phyloP scores from a whole-genome alignment of 2,888 invertebrate genomes.

The Hermaeophaga mercurialis region DNA sequence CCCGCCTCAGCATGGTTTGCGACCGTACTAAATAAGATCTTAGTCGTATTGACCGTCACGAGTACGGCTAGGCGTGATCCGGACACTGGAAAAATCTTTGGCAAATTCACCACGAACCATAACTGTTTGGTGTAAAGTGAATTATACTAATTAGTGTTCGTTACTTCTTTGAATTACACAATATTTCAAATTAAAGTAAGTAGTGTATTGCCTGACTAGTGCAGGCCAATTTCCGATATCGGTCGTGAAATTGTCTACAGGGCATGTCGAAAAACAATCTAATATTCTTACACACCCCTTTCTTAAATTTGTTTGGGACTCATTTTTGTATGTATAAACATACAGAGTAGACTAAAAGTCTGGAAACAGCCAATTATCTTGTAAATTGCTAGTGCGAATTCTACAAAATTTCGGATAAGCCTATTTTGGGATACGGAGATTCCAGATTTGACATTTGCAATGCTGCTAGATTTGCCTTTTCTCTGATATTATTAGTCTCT shows the following conservation, averaged over 20 bases:
- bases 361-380: no score
- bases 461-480: no score
- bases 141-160: conserved; percentile 36
- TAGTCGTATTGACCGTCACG: conserved; percentile 47
- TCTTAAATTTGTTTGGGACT: no score
- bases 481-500: no score
- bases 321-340: no score
- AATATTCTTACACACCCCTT: no score
- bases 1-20: conserved; percentile 23
- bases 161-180: conserved; percentile 26
- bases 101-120: conserved; percentile 38
- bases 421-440: no score
- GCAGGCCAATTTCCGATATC: conserved; percentile 15
- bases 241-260: conserved; percentile 11
- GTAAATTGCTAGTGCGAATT: no score
- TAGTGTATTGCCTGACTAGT: conserved; percentile 21
- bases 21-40: conserved; percentile 45
- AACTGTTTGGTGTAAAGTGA: conserved; percentile 37
- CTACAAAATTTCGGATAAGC: no score
- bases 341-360: no score
- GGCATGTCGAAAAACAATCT: neutral
- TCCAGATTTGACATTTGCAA: no score
- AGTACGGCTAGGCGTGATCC: conserved; percentile 48
- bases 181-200: conserved; percentile 30
- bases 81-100: conserved; percentile 36